Evolutionary conservation across 2,888 invertebrate species (phyloP).

Genomic region (Mythimna pallens): DNA sequence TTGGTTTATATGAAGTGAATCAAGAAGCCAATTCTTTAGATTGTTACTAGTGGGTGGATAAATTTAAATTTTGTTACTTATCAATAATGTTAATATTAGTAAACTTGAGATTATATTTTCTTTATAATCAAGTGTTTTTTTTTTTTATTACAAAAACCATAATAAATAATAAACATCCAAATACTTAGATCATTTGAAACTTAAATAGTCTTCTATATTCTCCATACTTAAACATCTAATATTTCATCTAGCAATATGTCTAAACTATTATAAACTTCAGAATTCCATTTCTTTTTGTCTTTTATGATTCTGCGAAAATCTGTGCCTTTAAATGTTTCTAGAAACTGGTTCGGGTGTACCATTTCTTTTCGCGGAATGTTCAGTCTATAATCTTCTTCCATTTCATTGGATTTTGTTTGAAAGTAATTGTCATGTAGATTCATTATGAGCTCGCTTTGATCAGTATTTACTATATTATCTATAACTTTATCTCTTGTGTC

Average conservation of each 20-base stretch:
- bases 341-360: conserved; percentile 69
- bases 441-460: conserved; percentile 89
- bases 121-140: conserved; percentile 16
- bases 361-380: conserved; percentile 39
- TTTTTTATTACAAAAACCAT: conserved; percentile 11
- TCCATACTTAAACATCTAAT: conserved; percentile 44
- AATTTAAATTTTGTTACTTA: conserved; percentile 8
- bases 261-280: conserved; percentile 86
- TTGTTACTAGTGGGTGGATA: conserved; percentile 91
- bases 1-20: conserved; percentile 90
- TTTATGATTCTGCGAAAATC: conserved; percentile 90
- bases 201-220: conserved; percentile 5
- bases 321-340: conserved; percentile 70
- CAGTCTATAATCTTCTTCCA: conserved; percentile 45
- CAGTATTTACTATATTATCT: conserved; percentile 89
- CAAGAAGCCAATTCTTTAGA: conserved; percentile 92
- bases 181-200: conserved; percentile 32
- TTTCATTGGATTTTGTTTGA: conserved; percentile 33
- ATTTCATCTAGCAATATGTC: conserved; percentile 67
- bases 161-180: conserved; percentile 19
- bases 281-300: conserved; percentile 90
- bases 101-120: conserved; percentile 58
- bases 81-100: conserved; percentile 24
- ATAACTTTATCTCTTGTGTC: conserved; percentile 78
- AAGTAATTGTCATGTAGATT: conserved; percentile 85